Evolutionary conservation across 2,113 vertebrate genomes (phyloP).

Genomic region (Eretmochelys imbricata): DNA sequence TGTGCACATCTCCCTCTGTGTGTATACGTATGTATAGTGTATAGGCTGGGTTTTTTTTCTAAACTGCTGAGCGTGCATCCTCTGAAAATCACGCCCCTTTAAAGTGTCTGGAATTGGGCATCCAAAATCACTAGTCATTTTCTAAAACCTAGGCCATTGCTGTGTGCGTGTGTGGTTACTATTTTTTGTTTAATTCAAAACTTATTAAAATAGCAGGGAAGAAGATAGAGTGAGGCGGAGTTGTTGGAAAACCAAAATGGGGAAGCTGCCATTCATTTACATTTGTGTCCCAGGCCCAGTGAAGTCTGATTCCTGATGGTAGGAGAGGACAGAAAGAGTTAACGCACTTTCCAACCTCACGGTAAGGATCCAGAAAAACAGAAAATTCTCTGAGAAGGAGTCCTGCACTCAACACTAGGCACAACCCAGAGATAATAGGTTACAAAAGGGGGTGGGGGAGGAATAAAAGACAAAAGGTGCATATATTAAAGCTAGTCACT

Average conservation of each 20-base stretch:
- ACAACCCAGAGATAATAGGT: not conserved
- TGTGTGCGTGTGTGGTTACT: not conserved
- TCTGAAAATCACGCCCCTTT: not conserved
- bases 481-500: not conserved
- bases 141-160: not conserved
- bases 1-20: not conserved
- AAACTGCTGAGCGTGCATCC: too few species aligned
- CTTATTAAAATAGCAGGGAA: not conserved
- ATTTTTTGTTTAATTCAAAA: not conserved
- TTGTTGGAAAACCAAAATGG: not conserved
- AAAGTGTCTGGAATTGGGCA: too few species aligned
- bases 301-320: not conserved
- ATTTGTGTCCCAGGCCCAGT: not conserved
- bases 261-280: not conserved
- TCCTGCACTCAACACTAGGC: not conserved
- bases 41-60: not conserved
- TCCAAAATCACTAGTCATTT: not conserved
- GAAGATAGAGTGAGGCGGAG: not conserved
- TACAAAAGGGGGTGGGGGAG: not conserved
- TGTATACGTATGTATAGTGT: not conserved
- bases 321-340: not conserved
- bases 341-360: not conserved
- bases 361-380: not conserved
- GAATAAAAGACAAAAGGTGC: not conserved
- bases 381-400: not conserved